A percentile compares a stretch with the other conserved stretches of the same genome.
phyloP scores from a whole-genome alignment of 2,888 invertebrate species.

The Acanthopleura granulata region DNA sequence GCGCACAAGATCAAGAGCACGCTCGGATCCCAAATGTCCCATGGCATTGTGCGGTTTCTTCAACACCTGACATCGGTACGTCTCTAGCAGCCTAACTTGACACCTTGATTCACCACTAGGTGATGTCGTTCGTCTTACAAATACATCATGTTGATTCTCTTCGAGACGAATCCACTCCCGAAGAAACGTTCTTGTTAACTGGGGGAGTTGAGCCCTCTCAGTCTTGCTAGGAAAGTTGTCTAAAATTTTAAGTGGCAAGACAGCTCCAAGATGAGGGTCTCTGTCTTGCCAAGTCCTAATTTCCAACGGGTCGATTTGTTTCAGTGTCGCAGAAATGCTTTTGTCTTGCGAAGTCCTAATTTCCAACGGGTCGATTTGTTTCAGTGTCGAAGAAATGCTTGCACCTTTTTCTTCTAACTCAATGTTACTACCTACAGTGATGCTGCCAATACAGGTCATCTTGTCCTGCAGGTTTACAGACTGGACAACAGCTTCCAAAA shows the following conservation, averaged over 20 bases:
- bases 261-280: not conserved
- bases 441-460: no score
- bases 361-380: not conserved
- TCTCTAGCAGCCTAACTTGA: conserved; percentile 9
- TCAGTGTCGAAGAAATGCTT: no score
- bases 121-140: not conserved
- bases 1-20: not conserved
- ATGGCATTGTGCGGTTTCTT: conserved; percentile 8
- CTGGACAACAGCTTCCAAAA: no score
- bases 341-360: not conserved
- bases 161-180: not conserved
- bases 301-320: not conserved
- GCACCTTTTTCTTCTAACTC: no score
- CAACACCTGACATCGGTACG: not conserved
- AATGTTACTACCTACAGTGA: no score
- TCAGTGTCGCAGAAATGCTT: not conserved
- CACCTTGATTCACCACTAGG: not conserved
- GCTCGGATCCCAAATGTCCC: conserved; percentile 16
- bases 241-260: not conserved
- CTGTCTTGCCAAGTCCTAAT: not conserved
- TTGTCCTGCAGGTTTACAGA: not conserved
- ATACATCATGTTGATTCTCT: conserved; percentile 15
- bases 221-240: not conserved
- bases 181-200: not conserved
- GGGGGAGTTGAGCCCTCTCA: not conserved